Percentiles rank a stretch among this genome's conserved stretches.
Conservation (phyloP, 2,113 vertebrate genomes). For the Elanoides forficatus region DNA sequence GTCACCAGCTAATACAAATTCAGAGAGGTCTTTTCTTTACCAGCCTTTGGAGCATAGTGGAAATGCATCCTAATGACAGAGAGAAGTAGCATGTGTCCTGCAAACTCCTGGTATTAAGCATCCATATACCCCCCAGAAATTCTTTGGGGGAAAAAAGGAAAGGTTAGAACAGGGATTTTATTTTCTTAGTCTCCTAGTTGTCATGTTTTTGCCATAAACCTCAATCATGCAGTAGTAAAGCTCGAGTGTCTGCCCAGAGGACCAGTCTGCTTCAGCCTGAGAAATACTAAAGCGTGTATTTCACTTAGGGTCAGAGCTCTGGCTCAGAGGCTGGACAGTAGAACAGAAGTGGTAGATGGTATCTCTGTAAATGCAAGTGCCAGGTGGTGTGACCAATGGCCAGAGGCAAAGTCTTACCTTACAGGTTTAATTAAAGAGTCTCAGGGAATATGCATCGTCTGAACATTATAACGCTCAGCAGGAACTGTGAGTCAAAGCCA, state of each 20-base stretch:
- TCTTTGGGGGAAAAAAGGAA: neutral
- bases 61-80: neutral
- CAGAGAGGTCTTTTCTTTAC: neutral
- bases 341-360: neutral
- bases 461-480: neutral
- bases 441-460: neutral
- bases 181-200: neutral
- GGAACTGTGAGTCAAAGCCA: conserved; percentile 8
- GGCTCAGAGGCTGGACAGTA: neutral
- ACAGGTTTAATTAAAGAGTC: neutral
- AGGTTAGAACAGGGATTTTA: neutral
- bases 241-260: neutral
- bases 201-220: neutral
- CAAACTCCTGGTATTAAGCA: neutral
- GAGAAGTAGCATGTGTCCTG: neutral
- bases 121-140: neutral
- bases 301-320: neutral
- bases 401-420: neutral
- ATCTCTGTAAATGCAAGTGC: neutral
- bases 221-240: neutral
- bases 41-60: neutral
- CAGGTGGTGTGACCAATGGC: neutral
- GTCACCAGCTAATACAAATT: neutral
- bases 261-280: neutral
- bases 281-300: fast-evolving